Conservation (phyloP, 2,888 invertebrate species). For the Spodoptera littoralis region DNA sequence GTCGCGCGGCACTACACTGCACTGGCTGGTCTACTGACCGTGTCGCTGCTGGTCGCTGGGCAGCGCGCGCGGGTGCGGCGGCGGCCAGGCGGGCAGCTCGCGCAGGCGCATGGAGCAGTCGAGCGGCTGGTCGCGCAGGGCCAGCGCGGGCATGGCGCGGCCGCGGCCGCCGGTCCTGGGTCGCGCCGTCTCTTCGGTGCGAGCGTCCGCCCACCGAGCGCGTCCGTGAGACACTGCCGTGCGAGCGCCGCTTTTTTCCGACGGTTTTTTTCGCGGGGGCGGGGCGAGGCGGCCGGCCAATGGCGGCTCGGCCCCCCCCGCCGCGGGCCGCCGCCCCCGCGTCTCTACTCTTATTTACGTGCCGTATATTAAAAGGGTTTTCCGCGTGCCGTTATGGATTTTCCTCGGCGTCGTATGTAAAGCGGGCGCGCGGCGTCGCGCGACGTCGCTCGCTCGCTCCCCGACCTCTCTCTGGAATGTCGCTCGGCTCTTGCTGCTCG, state of each 20-base stretch:
- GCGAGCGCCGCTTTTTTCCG: constrained; percentile 78
- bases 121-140: constrained; percentile 90
- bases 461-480: constrained; percentile 37
- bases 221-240: constrained; percentile 85
- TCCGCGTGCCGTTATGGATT: constrained; percentile 88
- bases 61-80: constrained; percentile 71
- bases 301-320: constrained; percentile 68
- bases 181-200: constrained; percentile 80
- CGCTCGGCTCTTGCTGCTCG: constrained; percentile 36
- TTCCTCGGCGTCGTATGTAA: constrained; percentile 73
- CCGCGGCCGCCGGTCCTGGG: constrained; percentile 88
- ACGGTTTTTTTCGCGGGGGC: constrained; percentile 82
- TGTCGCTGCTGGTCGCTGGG: constrained; percentile 66
- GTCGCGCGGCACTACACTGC: constrained; percentile 40
- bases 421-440: constrained; percentile 36
- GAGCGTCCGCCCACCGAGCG: constrained; percentile 82
- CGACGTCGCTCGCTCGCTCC: constrained; percentile 24
- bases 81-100: constrained; percentile 82
- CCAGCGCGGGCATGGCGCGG: constrained; percentile 91
- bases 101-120: constrained; percentile 92
- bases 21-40: constrained; percentile 75
- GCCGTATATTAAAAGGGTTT: constrained; percentile 89
- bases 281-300: constrained; percentile 78
- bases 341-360: constrained; percentile 83
- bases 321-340: constrained; percentile 65